phyloP scores from a whole-genome alignment of 2,113 vertebrate species.

The Tricholaema leucomelas region DNA sequence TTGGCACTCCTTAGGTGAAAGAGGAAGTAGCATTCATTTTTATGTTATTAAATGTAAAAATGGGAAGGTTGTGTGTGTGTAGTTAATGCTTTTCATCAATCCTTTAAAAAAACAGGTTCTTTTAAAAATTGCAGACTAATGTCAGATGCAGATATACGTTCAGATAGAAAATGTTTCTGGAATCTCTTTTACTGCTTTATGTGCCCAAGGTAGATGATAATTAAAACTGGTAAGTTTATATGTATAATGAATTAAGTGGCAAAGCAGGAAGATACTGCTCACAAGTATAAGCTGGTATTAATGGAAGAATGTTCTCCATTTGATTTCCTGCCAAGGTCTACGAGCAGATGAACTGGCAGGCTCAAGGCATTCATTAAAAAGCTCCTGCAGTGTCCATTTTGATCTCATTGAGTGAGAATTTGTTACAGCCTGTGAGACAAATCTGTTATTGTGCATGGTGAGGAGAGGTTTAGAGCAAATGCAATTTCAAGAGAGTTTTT shows the following conservation, averaged over 20 bases:
- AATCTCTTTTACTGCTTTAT: neutral
- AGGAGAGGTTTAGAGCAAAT: neutral
- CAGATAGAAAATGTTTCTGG: neutral
- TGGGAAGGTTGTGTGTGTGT: too few relatives aligned
- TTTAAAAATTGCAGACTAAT: neutral
- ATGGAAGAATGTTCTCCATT: neutral
- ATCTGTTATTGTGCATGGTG: neutral
- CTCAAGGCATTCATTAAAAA: neutral
- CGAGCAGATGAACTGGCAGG: neutral
- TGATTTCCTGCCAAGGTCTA: neutral
- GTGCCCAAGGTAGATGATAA: neutral
- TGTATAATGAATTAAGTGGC: neutral
- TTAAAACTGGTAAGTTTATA: neutral
- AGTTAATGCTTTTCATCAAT: neutral
- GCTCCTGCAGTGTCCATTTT: neutral
- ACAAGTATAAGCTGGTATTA: neutral
- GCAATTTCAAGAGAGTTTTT: neutral
- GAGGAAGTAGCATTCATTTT: neutral
- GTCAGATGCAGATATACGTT: neutral
- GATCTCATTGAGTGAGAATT: neutral
- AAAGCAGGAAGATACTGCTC: neutral
- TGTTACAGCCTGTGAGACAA: neutral
- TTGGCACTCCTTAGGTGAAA: neutral
- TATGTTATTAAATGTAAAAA: neutral
- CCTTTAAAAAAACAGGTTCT: neutral